These are phyloP conservation scores for Tetramorium alpestre DNA, from an alignment of 1,140 invertebrate genomes.

Conservation along the genomic window DNA sequence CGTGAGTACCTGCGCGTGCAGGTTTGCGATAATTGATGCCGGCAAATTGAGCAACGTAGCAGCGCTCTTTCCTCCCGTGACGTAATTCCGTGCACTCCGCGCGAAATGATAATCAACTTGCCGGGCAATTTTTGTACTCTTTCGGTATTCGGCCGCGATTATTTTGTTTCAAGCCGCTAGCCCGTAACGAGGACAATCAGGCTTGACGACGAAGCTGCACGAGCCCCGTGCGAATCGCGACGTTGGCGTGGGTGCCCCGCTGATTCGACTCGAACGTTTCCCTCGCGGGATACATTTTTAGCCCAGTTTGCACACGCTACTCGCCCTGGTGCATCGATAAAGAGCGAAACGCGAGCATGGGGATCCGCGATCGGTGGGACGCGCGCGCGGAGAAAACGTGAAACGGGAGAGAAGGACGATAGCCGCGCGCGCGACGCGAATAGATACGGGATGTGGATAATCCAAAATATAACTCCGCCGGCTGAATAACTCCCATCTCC, in stretches of 20 bases:
- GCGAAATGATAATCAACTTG: conserved; percentile 31
- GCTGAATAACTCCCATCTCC: conserved; percentile 43
- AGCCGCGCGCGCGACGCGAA: not conserved
- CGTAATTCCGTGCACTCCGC: conserved; percentile 36
- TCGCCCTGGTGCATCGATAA: conserved; percentile 13
- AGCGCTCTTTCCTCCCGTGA: conserved; percentile 54
- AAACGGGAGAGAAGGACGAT: not conserved
- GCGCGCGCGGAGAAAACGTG: not conserved
- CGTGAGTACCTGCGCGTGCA: conserved; percentile 70
- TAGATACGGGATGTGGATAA: conserved; percentile 20
- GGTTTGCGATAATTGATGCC: conserved; percentile 74
- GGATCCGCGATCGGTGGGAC: not conserved
- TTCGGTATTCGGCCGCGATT: not conserved
- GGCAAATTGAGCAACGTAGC: conserved; percentile 75
- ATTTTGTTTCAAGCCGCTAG: not conserved
- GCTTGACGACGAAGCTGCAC: not conserved
- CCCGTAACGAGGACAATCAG: conserved; percentile 31
- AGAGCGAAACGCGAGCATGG: conserved; percentile 6
- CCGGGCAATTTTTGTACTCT: conserved; percentile 8
- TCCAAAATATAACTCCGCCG: conserved; percentile 31
- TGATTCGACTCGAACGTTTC: not conserved
- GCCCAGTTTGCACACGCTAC: conserved; percentile 16
- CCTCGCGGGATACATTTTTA: conserved; percentile 5
- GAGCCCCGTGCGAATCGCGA: not conserved
- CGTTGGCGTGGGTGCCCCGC: not conserved